A percentile compares a stretch with the other conserved stretches of the same genome.
Conservation (phyloP, 2,113 vertebrate genomes). For the Notothenia coriiceps region DNA sequence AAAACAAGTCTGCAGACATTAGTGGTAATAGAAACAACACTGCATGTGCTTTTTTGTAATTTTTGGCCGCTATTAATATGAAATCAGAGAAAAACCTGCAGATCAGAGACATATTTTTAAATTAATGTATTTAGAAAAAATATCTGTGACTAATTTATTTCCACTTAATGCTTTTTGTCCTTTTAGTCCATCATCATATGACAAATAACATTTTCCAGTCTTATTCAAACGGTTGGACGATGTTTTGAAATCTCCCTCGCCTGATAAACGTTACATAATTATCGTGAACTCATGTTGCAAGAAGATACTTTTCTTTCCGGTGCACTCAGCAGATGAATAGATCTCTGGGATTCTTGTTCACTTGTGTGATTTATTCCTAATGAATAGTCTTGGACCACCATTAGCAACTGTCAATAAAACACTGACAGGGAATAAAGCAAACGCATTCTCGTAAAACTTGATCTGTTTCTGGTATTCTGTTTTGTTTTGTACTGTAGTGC, state of each 20-base stretch:
- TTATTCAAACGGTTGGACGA: not conserved
- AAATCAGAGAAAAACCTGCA: conserved; percentile 14
- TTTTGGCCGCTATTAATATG: conserved; percentile 5
- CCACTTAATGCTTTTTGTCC: conserved; percentile 2
- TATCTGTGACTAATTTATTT: conserved; percentile 10
- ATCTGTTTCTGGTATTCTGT: conserved; percentile 26
- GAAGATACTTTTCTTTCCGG: conserved; percentile 23
- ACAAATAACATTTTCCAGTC: conserved; percentile 30
- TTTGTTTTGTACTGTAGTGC: conserved; percentile 44
- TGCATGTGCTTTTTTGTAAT: not conserved
- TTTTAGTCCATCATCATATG: conserved; percentile 4
- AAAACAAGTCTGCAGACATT: not conserved
- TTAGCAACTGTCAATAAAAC: conserved; percentile 3
- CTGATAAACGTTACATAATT: conserved; percentile 9
- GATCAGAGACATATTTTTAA: not conserved
- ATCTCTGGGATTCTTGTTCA: conserved; percentile 8
- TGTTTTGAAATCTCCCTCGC: too few species aligned
- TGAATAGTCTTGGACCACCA: conserved; percentile 1
- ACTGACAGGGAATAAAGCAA: conserved; percentile 24
- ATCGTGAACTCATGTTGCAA: conserved; percentile 33
- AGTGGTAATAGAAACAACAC: not conserved
- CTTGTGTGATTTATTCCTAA: conserved; percentile 39
- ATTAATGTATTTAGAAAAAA: not conserved
- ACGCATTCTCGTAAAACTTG: conserved; percentile 23
- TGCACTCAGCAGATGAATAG: conserved; percentile 14